phyloP scores from a whole-genome alignment of 2,797 vertebrate genomes.

The Dermochelys coriacea region DNA sequence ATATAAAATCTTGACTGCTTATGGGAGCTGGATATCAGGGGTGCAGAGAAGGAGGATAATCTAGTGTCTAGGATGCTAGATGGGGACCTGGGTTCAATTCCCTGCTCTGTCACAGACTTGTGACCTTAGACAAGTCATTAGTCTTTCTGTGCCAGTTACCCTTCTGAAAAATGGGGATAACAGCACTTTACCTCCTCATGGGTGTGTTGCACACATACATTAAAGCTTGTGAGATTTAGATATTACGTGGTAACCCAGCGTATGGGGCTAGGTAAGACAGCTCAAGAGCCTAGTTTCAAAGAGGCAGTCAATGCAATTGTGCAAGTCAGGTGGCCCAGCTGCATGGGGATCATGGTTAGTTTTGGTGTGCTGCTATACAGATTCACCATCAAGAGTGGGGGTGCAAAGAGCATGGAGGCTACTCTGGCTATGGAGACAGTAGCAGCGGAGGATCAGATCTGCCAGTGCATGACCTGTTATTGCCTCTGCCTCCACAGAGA shows the following conservation, averaged over 20 bases:
- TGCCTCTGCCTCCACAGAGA: neutral
- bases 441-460: neutral
- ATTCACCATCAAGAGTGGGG: neutral
- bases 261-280: neutral
- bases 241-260: neutral
- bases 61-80: neutral
- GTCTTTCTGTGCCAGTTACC: neutral
- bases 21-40: neutral
- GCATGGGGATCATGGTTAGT: fast-evolving
- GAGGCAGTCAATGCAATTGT: neutral
- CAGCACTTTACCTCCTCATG: neutral
- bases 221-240: neutral
- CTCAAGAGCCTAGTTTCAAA: neutral
- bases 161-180: neutral
- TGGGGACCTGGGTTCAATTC: neutral
- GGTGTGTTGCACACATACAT: neutral
- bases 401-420: neutral
- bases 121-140: neutral
- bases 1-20: neutral
- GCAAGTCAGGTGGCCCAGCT: fast-evolving
- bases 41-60: neutral
- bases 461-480: neutral
- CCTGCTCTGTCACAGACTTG: neutral
- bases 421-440: neutral
- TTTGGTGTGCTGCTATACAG: neutral